Evolutionary conservation across 2,888 invertebrate genomes (phyloP).

Genomic region (Cantharis rufa): DNA sequence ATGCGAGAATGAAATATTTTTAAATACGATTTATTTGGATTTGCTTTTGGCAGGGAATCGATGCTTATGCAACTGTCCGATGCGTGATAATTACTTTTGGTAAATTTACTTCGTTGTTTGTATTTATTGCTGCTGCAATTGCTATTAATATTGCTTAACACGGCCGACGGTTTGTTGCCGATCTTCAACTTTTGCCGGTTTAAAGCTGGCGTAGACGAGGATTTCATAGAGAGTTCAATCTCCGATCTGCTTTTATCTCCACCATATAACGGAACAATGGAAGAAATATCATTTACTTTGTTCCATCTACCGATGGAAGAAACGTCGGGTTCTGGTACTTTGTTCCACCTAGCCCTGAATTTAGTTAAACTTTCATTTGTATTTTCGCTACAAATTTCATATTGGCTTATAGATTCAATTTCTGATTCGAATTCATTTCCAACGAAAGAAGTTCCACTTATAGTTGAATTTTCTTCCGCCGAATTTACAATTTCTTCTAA

Average conservation of each 20-base stretch:
- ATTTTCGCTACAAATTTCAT: neutral
- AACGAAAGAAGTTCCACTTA: neutral
- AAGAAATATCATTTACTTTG: conserved; percentile 14
- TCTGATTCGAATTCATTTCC: neutral
- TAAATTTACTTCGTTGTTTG: neutral
- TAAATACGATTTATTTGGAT: conserved; percentile 22
- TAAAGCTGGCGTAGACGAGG: neutral
- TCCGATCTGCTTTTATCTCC: conserved; percentile 25
- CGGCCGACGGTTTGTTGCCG: neutral
- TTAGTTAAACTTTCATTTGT: neutral
- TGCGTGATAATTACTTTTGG: neutral
- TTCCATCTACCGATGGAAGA: neutral
- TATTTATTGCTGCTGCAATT: neutral
- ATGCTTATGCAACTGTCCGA: neutral
- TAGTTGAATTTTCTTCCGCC: neutral
- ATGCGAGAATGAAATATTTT: conserved; percentile 26
- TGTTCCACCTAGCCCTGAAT: neutral
- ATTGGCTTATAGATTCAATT: neutral
- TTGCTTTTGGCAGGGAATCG: neutral
- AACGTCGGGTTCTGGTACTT: neutral
- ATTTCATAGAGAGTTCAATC: conserved; percentile 8
- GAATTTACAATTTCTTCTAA: neutral
- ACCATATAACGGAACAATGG: conserved; percentile 27
- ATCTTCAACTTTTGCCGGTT: neutral
- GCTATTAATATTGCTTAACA: neutral